Evolutionary conservation across 2,888 invertebrate genomes (phyloP), one percentile per base, ranked within the genome.

Genomic region (Leucophenga maculata): DNA sequence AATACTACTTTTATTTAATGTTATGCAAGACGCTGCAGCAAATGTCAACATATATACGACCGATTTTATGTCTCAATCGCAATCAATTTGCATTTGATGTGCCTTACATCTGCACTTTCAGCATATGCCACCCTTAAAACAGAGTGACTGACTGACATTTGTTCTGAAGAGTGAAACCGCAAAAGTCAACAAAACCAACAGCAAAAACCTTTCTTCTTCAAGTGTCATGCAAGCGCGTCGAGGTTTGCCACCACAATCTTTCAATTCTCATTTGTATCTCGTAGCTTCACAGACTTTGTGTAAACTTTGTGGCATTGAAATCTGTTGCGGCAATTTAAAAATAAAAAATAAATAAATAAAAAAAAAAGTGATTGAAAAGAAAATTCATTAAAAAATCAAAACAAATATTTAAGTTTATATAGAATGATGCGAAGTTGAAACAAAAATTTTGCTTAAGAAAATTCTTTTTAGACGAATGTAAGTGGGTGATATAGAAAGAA

Each of bases 61-160:
- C 26, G 54, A 70, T 72, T 74, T 73, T 67, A 68, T 72, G 72
- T 68, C 52, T 68, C 60, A 60, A 59, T 68, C 67, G 60, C 75
- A 74, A 81, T 81, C 77, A 80, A 80, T 78, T 76, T 77, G 66
- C 76, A 82, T 80, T 83, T 83, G 76, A 76, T 76, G 73, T 69
- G 22, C 74, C 69, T 74, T 74, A 77, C 75, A 78, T 69, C 73
- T 69, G 67, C 72, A 75, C 68, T 77, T 71, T 74, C 73, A 46
- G 13, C 0, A 26, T 59, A 32, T 32, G 31, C 18, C 9, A 50
- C 18, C n/a, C 50, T 50, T 50, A n/a, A 50, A n/a, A n/a, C 4
- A 16, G 50, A n/a, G 13, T 50, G 50, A n/a, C 50, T 50, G 50
- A 6, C 50, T 50, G 50, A 8, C 50, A 18, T 16, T 16, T 50